A percentile compares a stretch with the other conserved stretches of the same genome.
Evolutionary conservation across 2,888 invertebrate species (phyloP).

Genomic region (Rhagium mordax): DNA sequence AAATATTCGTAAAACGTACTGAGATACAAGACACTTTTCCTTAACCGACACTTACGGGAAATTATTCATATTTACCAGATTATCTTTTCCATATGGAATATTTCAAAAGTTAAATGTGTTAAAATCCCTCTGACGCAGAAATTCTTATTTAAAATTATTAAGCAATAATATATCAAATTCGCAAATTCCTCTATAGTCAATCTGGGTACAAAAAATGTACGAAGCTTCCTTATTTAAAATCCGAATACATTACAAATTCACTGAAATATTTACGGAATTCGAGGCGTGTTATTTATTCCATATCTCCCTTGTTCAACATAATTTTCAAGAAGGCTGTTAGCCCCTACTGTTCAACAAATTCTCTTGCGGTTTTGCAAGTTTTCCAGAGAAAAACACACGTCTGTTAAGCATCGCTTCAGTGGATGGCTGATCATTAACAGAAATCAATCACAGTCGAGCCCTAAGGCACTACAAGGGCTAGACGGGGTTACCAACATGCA

Average conservation of each 20-base stretch:
- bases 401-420: slow-evolving; percentile 31
- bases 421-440: slow-evolving; percentile 45
- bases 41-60: too few species aligned
- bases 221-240: neutral
- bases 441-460: slow-evolving; percentile 45
- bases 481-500: slow-evolving; percentile 39
- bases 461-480: slow-evolving; percentile 32
- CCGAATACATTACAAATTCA: slow-evolving; percentile 2
- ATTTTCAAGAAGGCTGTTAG: slow-evolving; percentile 9
- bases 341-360: slow-evolving; percentile 12
- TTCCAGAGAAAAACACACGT: slow-evolving; percentile 31
- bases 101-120: too few species aligned
- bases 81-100: too few species aligned
- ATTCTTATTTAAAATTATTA: neutral
- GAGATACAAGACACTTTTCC: too few species aligned
- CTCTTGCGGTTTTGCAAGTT: slow-evolving; percentile 22
- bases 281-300: slow-evolving; percentile 11
- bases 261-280: slow-evolving; percentile 14
- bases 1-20: too few species aligned
- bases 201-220: neutral
- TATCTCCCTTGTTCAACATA: slow-evolving; percentile 10
- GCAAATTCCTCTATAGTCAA: neutral
- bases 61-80: too few species aligned
- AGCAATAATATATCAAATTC: neutral
- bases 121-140: too few species aligned